phyloP scores from a whole-genome alignment of 2,797 vertebrate species.

The Trichosurus vulpecula region DNA sequence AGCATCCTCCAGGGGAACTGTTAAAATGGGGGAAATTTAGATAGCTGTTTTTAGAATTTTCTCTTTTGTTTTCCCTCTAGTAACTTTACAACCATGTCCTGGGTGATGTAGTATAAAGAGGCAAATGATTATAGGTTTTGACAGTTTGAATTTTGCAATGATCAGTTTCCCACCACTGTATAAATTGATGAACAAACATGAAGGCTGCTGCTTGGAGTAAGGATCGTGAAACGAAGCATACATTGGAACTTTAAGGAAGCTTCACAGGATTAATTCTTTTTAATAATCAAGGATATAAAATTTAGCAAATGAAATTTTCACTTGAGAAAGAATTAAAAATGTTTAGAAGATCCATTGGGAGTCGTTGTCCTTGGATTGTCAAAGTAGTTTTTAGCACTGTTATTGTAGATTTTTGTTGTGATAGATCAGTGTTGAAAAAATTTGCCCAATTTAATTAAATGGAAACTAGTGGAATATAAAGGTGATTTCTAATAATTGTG shows the following conservation, averaged over 20 bases:
- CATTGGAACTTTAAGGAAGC: not conserved
- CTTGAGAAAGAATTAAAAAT: not conserved
- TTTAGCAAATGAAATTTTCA: not conserved
- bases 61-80: not conserved
- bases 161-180: not conserved
- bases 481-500: not conserved
- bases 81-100: not conserved
- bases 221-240: not conserved
- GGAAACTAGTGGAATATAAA: not conserved
- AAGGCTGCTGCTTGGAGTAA: not conserved
- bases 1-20: not conserved
- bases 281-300: not conserved
- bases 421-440: not conserved
- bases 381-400: not conserved
- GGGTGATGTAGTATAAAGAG: slow-evolving; percentile 4
- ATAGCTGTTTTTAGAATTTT: not conserved
- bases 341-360: not conserved
- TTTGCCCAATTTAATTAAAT: not conserved
- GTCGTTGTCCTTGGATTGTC: not conserved
- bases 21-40: not conserved
- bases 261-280: not conserved
- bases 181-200: not conserved
- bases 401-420: not conserved
- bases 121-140: slow-evolving; percentile 17
- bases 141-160: slow-evolving; percentile 3